These are phyloP conservation scores for Nilaparvata lugens DNA, from an alignment of 1,140 invertebrate genomes.

Conservation along the genomic window DNA sequence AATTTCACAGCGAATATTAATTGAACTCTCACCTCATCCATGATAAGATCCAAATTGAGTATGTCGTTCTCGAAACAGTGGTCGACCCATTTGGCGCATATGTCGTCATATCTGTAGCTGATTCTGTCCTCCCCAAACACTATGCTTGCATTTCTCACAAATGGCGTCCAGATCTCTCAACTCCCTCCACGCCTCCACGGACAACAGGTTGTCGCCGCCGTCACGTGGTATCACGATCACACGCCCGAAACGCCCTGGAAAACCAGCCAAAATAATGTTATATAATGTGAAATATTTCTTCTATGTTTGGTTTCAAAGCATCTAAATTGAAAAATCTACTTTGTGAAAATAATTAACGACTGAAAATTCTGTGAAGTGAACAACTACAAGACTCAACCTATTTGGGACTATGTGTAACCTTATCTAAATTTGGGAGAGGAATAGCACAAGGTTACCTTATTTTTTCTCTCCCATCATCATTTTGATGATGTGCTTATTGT, in stretches of 20 bases:
- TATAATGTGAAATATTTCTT: too few species aligned
- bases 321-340: too few species aligned
- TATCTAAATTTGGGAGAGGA: too few species aligned
- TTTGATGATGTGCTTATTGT: too few species aligned
- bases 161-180: constrained; percentile 62
- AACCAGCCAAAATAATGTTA: background rate
- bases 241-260: constrained; percentile 69
- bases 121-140: constrained; percentile 50
- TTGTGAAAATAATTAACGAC: too few species aligned
- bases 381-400: too few species aligned
- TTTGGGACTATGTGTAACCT: too few species aligned
- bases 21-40: constrained; percentile 76
- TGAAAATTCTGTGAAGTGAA: too few species aligned
- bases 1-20: too few species aligned
- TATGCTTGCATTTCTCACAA: constrained; percentile 65
- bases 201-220: constrained; percentile 64
- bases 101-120: constrained; percentile 45
- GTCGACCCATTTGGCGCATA: constrained; percentile 74
- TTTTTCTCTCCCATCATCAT: too few species aligned
- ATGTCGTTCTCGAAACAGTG: constrained; percentile 81
- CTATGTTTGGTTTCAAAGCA: too few species aligned
- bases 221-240: constrained; percentile 78
- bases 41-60: constrained; percentile 68
- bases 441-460: too few species aligned
- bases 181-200: constrained; percentile 68